phyloP scores from a whole-genome alignment of 2,113 vertebrate genomes.

The Emydocephalus ijimae region DNA sequence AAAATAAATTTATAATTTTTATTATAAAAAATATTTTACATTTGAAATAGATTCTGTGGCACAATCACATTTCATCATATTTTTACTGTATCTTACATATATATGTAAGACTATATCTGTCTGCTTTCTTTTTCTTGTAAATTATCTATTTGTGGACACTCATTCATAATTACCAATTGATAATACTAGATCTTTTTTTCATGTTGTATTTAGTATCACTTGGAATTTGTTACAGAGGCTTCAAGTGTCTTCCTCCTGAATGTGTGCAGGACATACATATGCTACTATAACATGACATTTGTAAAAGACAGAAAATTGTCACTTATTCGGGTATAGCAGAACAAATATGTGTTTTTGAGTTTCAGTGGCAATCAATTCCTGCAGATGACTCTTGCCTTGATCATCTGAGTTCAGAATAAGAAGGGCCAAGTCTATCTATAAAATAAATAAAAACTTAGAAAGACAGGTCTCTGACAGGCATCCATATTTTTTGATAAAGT shows the following conservation, averaged over 20 bases:
- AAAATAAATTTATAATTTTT: not conserved
- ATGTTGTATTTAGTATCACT: not conserved
- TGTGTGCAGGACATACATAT: not conserved
- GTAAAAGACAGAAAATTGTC: not conserved
- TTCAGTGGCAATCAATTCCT: not conserved
- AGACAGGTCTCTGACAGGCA: not conserved
- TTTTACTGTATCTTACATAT: not conserved
- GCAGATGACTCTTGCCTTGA: not conserved
- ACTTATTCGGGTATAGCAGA: not conserved
- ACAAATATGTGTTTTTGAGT: not conserved
- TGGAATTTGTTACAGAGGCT: not conserved
- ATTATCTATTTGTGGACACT: not conserved
- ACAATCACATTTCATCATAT: not conserved
- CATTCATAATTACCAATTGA: not conserved
- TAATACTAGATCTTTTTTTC: not conserved
- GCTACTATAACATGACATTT: not conserved
- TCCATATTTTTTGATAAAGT: not conserved
- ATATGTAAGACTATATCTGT: too few species aligned
- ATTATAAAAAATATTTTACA: not conserved
- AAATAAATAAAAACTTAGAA: not conserved
- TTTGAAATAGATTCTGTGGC: not conserved
- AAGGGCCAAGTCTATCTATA: not conserved
- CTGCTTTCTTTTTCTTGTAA: not conserved
- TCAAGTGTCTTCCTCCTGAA: not conserved
- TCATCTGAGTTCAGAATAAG: not conserved